Base-by-base conservation (phyloP, 2,888 invertebrate species). In the Chrysolina haemoptera region DNA sequence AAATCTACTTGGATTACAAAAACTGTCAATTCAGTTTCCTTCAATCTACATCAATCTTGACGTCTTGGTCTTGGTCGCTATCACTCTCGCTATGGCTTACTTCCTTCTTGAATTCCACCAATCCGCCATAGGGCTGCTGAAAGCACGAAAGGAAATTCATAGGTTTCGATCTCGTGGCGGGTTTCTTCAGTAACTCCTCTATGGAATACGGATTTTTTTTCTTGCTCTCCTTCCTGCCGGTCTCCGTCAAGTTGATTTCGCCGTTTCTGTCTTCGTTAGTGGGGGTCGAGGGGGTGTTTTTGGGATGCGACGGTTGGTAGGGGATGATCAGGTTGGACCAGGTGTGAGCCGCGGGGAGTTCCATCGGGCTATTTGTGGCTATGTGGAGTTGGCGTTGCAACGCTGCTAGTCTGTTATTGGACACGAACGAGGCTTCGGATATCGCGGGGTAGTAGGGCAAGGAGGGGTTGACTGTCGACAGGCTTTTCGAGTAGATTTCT, bases 161-260 rank as follows among this genome's bases (percentile, higher is more conserved):
- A 6, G 84, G 82, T 80, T 86, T 87, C 11, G 88, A 87, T 81
- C 91, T 91, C 84, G 93, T 93, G 77, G 92, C 93, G 0, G 95
- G 95, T 81, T 95, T 95, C 85, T 96, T 96, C 40, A 96, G 85
- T 10, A 96, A 86, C 84, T 96, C 96, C 81, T 96, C 96, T 84
- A 96, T 96, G 1, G 96, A 96, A 84, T 96, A 96, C 0, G 96
- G 95, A 85, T 95, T 96, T 76, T 93, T 92, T 86, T 95, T 94
- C 78, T 90, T 91, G 78, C 74, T 87, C 83, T 81, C 81, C 10
- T 82, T 82, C 74, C 79, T 81, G 46, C 81, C 79, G 64, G 76
- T 76, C 62, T 81, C 78, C 8, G 80, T 80, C 46, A 76, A 76
- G 35, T 75, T 80, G 14, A 79, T 70, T 27, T 81, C 80, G 68